Conservation (phyloP, 2,797 vertebrate genomes). For the Paratrypauchen microcephalus region DNA sequence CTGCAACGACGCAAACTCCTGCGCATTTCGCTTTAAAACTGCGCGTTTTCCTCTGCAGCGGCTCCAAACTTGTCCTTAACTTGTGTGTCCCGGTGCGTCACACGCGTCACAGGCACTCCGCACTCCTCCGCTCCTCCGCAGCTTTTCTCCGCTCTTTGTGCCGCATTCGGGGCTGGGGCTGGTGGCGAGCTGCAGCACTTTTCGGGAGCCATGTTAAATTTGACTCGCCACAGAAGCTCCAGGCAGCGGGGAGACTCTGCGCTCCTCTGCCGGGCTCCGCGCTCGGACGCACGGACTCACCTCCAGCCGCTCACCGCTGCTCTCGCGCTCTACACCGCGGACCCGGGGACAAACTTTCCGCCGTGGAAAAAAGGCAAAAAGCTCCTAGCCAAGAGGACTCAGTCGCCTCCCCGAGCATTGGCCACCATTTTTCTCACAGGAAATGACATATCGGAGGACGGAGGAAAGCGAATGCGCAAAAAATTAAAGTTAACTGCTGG, state of each 20-base stretch:
- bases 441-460: constrained; percentile 93
- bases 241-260: constrained; percentile 15
- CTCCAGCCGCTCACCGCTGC: constrained; percentile 12
- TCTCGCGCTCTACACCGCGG: constrained; percentile 27
- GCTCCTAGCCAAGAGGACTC: constrained; percentile 72
- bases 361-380: constrained; percentile 24
- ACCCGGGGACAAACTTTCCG: constrained; percentile 65
- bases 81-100: constrained; percentile 2
- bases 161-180: constrained; percentile 1
- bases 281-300: constrained; percentile 8
- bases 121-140: background rate
- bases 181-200: constrained; percentile 4
- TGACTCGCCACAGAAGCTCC: constrained; percentile 14
- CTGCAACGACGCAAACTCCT: background rate
- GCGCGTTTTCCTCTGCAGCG: background rate
- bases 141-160: background rate
- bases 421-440: constrained; percentile 97
- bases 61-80: constrained; percentile 6
- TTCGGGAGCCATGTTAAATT: constrained; percentile 10
- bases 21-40: background rate
- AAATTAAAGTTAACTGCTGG: constrained; percentile 47
- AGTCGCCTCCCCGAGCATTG: constrained; percentile 85
- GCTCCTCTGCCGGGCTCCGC: constrained; percentile 9
- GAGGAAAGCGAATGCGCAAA: constrained; percentile 83
- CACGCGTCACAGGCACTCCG: background rate